A percentile compares a stretch with the other conserved stretches of the same genome.
These are phyloP conservation scores for Halictus ligatus DNA, from an alignment of 2,888 invertebrate genomes.

Conservation along the genomic window DNA sequence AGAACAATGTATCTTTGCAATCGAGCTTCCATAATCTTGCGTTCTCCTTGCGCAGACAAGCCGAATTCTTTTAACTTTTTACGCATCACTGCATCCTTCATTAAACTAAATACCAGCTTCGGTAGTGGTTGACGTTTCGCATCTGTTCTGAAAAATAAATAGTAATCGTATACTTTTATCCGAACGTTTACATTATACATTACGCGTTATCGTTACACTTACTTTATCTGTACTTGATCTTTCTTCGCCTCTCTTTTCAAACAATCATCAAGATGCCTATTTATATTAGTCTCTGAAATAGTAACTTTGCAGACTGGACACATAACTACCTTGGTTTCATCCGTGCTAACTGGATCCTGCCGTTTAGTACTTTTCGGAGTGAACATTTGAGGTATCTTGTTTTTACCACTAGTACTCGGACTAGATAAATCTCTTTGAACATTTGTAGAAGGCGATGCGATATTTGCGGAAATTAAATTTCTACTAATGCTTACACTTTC, in stretches of 20 bases:
- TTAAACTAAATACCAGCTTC: constrained; percentile 85
- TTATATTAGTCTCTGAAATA: constrained; percentile 83
- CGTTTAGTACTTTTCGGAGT: constrained; percentile 73
- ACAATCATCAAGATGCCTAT: constrained; percentile 85
- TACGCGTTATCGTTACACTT: constrained; percentile 26
- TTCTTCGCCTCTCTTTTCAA: constrained; percentile 77
- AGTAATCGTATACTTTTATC: background rate
- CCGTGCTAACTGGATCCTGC: constrained; percentile 11
- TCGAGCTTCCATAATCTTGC: constrained; percentile 80
- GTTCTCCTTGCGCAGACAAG: constrained; percentile 84
- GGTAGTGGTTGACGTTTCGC: constrained; percentile 83
- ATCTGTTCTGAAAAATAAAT: constrained; percentile 64
- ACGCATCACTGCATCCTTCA: constrained; percentile 84
- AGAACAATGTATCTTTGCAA: constrained; percentile 82
- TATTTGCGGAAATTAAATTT: background rate
- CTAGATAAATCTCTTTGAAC: constrained; percentile 59
- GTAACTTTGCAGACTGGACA: constrained; percentile 85
- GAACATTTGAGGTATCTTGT: constrained; percentile 73
- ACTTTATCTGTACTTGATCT: constrained; percentile 53
- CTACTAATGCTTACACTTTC: constrained; percentile 7
- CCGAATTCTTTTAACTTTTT: constrained; percentile 84
- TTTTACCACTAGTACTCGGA: constrained; percentile 73
- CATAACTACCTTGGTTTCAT: constrained; percentile 73
- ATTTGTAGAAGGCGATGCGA: constrained; percentile 35
- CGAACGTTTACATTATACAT: background rate